phyloP scores from a whole-genome alignment of 2,113 vertebrate genomes.

The Silurus asotus region DNA sequence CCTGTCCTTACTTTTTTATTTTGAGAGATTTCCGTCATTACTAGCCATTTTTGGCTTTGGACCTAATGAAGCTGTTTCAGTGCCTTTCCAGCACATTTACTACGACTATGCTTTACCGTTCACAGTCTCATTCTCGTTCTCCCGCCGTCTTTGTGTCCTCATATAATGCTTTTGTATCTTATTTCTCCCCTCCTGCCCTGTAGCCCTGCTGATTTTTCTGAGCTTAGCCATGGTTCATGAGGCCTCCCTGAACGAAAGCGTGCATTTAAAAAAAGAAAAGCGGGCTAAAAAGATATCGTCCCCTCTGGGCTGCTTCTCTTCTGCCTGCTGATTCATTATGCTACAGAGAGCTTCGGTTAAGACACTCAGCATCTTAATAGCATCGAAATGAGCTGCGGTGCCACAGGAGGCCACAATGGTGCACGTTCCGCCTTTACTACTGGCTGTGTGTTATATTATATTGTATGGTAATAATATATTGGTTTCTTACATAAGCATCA shows the following conservation, averaged over 20 bases:
- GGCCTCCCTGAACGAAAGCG: constrained; percentile 18
- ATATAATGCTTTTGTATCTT: constrained; percentile 10
- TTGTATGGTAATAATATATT: constrained; percentile 20
- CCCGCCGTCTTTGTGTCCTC: background rate
- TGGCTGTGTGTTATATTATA: constrained; percentile 2
- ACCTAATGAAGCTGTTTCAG: background rate
- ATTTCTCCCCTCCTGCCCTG: constrained; percentile 28
- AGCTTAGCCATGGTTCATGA: constrained; percentile 35
- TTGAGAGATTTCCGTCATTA: background rate
- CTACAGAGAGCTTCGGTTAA: constrained; percentile 43
- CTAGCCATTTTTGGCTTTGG: background rate
- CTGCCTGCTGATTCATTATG: constrained; percentile 44
- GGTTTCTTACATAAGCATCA: constrained; percentile 24
- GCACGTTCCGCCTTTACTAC: constrained; percentile 8
- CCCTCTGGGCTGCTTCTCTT: constrained; percentile 31
- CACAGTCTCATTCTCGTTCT: background rate
- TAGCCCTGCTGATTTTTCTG: constrained; percentile 39
- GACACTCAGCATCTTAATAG: constrained; percentile 35
- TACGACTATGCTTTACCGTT: background rate
- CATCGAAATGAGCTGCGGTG: constrained; percentile 33
- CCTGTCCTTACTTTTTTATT: background rate
- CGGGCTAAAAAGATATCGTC: constrained; percentile 50
- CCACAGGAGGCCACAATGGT: constrained; percentile 12
- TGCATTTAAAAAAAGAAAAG: constrained; percentile 32
- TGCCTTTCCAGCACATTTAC: background rate